A percentile compares a stretch with the other conserved stretches of the same genome.
Evolutionary conservation across 1,140 invertebrate genomes (phyloP).

Genomic region (Chironomus striatipennis): DNA sequence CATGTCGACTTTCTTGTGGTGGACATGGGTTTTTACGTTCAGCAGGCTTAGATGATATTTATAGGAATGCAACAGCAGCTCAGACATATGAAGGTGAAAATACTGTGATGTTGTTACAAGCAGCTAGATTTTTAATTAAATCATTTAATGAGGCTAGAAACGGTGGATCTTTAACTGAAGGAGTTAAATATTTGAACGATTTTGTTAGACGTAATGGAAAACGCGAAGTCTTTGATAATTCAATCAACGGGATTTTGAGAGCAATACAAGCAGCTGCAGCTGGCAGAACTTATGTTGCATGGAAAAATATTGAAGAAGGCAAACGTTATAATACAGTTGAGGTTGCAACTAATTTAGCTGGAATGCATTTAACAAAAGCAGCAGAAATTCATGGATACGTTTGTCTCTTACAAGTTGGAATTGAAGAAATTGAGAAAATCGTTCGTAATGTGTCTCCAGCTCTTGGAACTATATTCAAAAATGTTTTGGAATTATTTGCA

Average conservation of each 20-base stretch:
- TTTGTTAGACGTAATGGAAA: constrained; percentile 39
- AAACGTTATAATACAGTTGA: constrained; percentile 49
- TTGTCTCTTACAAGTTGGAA: constrained; percentile 60
- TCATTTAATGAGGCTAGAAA: constrained; percentile 53
- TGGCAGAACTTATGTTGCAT: constrained; percentile 60
- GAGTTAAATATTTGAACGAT: constrained; percentile 53
- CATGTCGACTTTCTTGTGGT: constrained; percentile 72
- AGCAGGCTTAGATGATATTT: constrained; percentile 77
- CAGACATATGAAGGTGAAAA: constrained; percentile 95
- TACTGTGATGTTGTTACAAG: constrained; percentile 85
- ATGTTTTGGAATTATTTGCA: constrained; percentile 68
- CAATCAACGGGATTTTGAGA: constrained; percentile 50
- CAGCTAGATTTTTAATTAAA: constrained; percentile 70
- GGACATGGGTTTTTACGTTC: constrained; percentile 87
- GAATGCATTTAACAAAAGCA: constrained; percentile 64
- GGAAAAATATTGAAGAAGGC: constrained; percentile 55
- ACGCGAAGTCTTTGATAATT: constrained; percentile 49
- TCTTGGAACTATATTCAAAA: constrained; percentile 54
- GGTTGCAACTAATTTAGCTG: constrained; percentile 77
- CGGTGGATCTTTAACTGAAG: constrained; percentile 50
- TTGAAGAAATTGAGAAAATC: constrained; percentile 44
- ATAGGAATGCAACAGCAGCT: constrained; percentile 69
- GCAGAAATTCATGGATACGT: constrained; percentile 72
- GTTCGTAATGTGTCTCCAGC: constrained; percentile 44
- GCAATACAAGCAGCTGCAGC: constrained; percentile 61